These are phyloP conservation scores for Rostratula benghalensis DNA, from an alignment of 2,113 vertebrate genomes.

Conservation along the genomic window DNA sequence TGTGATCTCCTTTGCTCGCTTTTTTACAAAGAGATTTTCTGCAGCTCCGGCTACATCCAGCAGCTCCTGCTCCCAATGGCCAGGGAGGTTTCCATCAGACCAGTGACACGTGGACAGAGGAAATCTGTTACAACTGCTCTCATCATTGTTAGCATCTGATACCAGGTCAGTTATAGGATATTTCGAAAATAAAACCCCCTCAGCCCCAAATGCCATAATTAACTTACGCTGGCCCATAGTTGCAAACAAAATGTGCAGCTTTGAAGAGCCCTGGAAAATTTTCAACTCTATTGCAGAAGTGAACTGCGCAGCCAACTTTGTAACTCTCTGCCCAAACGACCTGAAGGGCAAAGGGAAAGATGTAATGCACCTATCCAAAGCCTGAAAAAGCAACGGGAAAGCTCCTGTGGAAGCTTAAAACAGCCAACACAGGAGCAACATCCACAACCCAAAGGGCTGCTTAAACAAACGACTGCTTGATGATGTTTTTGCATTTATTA, in stretches of 20 bases:
- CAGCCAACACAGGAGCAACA: not conserved
- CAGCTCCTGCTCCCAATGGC: not conserved
- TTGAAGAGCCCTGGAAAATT: not conserved
- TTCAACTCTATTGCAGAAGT: slow-evolving; percentile 44
- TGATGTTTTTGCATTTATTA: not conserved
- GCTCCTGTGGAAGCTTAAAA: not conserved
- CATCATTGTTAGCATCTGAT: not conserved
- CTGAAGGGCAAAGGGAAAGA: slow-evolving; percentile 25
- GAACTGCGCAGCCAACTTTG: slow-evolving; percentile 77
- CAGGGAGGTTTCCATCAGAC: not conserved
- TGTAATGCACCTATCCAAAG: not conserved
- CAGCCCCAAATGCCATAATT: not conserved
- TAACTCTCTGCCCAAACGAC: slow-evolving; percentile 76
- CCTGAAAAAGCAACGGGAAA: not conserved
- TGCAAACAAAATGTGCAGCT: slow-evolving; percentile 73
- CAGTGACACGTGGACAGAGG: fast-evolving
- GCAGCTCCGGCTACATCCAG: not conserved
- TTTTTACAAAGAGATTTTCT: not conserved
- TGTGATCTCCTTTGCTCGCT: not conserved
- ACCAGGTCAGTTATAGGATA: not conserved
- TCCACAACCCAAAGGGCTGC: not conserved
- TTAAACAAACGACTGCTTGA: not conserved
- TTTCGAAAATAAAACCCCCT: not conserved
- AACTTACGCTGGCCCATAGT: slow-evolving; percentile 77
- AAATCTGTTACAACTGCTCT: not conserved